phyloP scores from a whole-genome alignment of 2,113 vertebrate species.

The Paracyprichromis sp. region DNA sequence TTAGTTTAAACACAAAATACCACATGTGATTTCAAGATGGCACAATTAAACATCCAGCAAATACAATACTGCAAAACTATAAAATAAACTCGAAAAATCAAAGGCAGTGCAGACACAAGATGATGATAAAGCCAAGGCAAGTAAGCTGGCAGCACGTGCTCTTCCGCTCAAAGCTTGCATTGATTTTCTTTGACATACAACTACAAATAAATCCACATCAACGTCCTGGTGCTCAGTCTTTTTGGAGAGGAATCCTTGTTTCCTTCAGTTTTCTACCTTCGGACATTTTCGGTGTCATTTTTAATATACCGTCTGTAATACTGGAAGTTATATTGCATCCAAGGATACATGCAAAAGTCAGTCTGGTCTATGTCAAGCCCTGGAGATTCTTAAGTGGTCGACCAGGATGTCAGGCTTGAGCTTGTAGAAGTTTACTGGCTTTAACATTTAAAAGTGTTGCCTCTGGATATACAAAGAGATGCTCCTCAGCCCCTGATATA shows the following conservation, averaged over 20 bases:
- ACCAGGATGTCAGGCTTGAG: background rate
- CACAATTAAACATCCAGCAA: background rate
- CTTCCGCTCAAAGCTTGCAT: background rate
- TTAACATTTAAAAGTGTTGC: background rate
- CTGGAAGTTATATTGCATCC: background rate
- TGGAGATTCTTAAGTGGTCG: background rate
- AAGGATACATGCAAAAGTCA: background rate
- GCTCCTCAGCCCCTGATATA: background rate
- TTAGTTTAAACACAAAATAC: background rate
- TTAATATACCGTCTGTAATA: background rate
- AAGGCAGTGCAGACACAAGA: background rate
- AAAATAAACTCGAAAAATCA: background rate
- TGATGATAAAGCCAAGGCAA: background rate
- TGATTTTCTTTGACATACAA: background rate
- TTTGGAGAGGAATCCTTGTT: background rate
- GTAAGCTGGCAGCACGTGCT: background rate
- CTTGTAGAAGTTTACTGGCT: background rate
- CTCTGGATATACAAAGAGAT: background rate
- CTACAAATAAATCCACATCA: background rate
- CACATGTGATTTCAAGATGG: background rate
- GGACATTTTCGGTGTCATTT: background rate
- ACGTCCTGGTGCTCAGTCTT: background rate
- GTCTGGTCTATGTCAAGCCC: background rate
- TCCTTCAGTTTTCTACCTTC: background rate
- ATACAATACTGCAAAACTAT: background rate